A percentile compares a stretch with the other conserved stretches of the same genome.
phyloP scores from a whole-genome alignment of 2,888 invertebrate genomes.

The Drymonia ruficornis region DNA sequence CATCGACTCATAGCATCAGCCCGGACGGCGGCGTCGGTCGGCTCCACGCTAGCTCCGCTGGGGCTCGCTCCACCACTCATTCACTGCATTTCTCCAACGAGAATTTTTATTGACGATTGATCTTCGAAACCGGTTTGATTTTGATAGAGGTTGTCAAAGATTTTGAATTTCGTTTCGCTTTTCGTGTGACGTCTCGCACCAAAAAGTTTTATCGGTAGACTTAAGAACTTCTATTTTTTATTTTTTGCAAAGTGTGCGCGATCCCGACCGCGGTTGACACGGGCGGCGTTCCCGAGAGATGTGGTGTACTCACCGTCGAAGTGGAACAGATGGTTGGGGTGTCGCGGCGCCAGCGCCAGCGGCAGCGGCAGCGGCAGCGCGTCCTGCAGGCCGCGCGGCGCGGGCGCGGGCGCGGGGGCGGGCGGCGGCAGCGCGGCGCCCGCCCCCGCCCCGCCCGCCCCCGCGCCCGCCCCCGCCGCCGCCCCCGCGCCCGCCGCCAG shows the following conservation, averaged over 20 bases:
- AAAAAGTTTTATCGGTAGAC: slow-evolving; percentile 8
- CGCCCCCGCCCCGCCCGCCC: slow-evolving; percentile 76
- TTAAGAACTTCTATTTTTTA: too few species aligned
- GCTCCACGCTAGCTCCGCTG: background rate
- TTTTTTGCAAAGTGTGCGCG: too few species aligned
- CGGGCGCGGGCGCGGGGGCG: slow-evolving; percentile 91
- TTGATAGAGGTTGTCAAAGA: slow-evolving; percentile 14
- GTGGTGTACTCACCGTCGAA: slow-evolving; percentile 87
- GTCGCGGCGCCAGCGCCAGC: slow-evolving; percentile 86
- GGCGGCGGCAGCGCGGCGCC: slow-evolving; percentile 89
- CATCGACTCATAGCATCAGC: slow-evolving; percentile 58
- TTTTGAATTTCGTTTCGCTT: slow-evolving; percentile 15
- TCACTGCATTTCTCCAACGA: slow-evolving; percentile 18
- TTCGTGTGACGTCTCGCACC: background rate
- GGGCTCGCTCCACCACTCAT: background rate
- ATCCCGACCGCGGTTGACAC: too few species aligned
- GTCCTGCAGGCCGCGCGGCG: slow-evolving; percentile 77
- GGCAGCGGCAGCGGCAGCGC: slow-evolving; percentile 88
- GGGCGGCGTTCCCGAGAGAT: too few species aligned
- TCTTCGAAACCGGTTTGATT: background rate
- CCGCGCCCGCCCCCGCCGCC: slow-evolving; percentile 80
- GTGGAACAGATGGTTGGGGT: slow-evolving; percentile 87
- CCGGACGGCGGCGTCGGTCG: background rate
- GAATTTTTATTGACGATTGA: slow-evolving; percentile 14
- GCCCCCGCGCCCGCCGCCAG: slow-evolving; percentile 81